Evolutionary conservation across 2,113 vertebrate species (phyloP).

Genomic region (Ciconia boyciana): DNA sequence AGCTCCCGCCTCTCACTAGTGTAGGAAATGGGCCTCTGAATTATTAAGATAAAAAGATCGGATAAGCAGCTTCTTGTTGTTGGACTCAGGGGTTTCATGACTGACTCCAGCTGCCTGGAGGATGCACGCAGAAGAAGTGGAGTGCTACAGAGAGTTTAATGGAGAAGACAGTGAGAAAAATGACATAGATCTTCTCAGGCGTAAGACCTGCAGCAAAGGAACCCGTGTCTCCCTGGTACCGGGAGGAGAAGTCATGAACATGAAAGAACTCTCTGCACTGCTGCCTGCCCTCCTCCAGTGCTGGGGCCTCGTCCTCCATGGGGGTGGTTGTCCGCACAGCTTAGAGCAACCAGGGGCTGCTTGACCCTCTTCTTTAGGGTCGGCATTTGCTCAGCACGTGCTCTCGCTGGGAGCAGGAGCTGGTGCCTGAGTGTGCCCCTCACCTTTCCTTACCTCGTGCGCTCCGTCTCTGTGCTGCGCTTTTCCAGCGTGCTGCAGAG

Average conservation of each 20-base stretch:
- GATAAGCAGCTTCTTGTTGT: not conserved
- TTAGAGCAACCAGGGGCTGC: not conserved
- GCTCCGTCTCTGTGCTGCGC: rapidly evolving
- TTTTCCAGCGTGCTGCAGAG: not conserved
- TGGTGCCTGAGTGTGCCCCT: rapidly evolving
- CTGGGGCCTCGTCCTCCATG: rapidly evolving
- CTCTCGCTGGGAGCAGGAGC: not conserved
- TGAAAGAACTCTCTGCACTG: rapidly evolving
- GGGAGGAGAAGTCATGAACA: not conserved
- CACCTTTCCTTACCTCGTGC: rapidly evolving
- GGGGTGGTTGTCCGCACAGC: not conserved
- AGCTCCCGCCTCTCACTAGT: not conserved
- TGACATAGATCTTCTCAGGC: not conserved
- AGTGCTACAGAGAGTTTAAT: not conserved
- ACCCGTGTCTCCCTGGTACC: rapidly evolving
- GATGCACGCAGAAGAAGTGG: not conserved
- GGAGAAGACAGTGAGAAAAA: not conserved
- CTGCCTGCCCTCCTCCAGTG: not conserved
- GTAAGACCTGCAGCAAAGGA: not conserved
- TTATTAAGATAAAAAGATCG: not conserved
- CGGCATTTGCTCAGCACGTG: rapidly evolving
- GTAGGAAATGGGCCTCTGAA: not conserved
- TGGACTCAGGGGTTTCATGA: not conserved
- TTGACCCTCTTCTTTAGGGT: not conserved
- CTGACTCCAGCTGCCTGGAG: not conserved